Base-by-base conservation (phyloP, 2,113 vertebrate species). In the Cyanoramphus novaezelandiae region DNA sequence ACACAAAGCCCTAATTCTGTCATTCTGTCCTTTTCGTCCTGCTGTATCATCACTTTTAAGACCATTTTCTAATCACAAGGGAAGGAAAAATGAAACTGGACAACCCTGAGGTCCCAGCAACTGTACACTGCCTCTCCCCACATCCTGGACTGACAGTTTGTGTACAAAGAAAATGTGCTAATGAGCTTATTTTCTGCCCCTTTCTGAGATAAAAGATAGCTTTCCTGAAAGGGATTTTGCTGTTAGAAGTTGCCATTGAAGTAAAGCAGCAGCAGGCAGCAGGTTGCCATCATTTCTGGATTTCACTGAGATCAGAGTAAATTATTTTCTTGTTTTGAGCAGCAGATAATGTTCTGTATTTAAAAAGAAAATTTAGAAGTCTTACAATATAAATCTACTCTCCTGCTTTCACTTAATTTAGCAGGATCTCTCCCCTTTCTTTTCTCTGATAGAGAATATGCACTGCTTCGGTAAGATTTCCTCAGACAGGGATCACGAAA, bases 81-180 rank as follows among this genome's bases (percentile, higher is more conserved):
- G 75, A 87, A 86, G n/a, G 49, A 44, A 86, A 92, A 87, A 89
- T 60, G 31, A 89, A 86, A 77, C 70, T 74, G 87, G 78, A 69
- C 25, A 86, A 35, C 17, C 1, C 37, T 59, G 74, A 82, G 9
- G 37, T 76, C 67, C 62, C 70, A 52, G 53, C 17, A 79, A 27
- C 39, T 1, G 0, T 16, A 24, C 13, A 57, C 24, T 35, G 23
- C 46, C 24, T 88, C 27, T 86, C 37, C 62, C 29, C 10, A 15
- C 35, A 84, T 43, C 44, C 50, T 68, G 67, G 21, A 35, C 43
- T 90, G 62, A 83, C 77, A 74, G 16, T 79, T 59, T 76, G 53
- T 39, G 35, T 81, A 86, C 88, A 96, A 87, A 93, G 60, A 95
- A 92, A 96, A 95, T 88, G 95, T 96, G 97, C 52, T 96, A 97